These are phyloP conservation scores for Lepisosteus oculatus DNA, from an alignment of 2,113 vertebrate species.

Conservation along the genomic window DNA sequence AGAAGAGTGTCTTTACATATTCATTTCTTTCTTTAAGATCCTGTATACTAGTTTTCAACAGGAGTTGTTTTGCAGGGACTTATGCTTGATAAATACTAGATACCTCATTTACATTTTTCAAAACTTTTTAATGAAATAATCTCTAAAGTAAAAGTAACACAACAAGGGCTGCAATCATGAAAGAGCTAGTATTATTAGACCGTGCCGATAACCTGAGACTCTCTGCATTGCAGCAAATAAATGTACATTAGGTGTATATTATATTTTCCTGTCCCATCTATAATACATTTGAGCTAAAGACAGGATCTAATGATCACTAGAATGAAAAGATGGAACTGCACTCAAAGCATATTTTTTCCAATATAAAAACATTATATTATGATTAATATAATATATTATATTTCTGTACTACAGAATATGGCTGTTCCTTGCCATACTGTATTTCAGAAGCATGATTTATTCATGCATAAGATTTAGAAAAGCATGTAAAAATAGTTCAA, in stretches of 20 bases:
- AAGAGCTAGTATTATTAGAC: neutral
- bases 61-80: constrained; percentile 6
- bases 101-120: constrained; percentile 14
- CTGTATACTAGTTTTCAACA: neutral
- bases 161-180: constrained; percentile 10
- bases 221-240: neutral
- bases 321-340: too few species aligned
- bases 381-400: too few species aligned
- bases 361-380: too few species aligned
- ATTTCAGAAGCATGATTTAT: too few species aligned
- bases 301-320: too few species aligned
- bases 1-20: neutral
- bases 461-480: too few species aligned
- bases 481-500: too few species aligned
- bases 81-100: constrained; percentile 19
- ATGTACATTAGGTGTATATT: neutral
- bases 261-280: too few species aligned
- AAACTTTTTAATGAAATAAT: neutral
- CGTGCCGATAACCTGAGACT: neutral
- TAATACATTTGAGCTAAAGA: too few species aligned
- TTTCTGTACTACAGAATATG: too few species aligned
- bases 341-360: too few species aligned
- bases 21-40: neutral
- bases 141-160: neutral
- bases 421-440: too few species aligned